These are phyloP conservation scores for Hypercompe scribonia DNA, from an alignment of 2,888 invertebrate species.

Conservation along the genomic window DNA sequence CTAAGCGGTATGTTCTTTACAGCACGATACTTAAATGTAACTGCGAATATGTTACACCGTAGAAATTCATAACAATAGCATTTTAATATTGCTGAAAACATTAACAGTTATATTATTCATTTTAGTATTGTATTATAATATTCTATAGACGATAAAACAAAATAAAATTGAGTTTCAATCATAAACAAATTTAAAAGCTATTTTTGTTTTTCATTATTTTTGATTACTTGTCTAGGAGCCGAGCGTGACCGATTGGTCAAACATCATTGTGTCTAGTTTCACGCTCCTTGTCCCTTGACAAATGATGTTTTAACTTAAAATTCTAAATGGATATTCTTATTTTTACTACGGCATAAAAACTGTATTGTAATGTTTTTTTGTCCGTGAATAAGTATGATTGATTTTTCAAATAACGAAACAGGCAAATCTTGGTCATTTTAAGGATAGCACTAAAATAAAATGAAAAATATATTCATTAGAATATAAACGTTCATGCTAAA, in stretches of 20 bases:
- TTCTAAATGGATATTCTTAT: conserved; percentile 43
- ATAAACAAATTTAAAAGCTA: conserved; percentile 3
- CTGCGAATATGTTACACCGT: background rate
- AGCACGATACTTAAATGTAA: background rate
- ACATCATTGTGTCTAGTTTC: conserved; percentile 68
- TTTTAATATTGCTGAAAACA: conserved; percentile 3
- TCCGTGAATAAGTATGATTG: conserved; percentile 32
- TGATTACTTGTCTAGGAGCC: conserved; percentile 55
- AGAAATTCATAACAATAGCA: background rate
- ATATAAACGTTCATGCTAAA: too few relatives aligned
- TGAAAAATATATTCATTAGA: too few relatives aligned
- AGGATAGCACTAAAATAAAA: conserved; percentile 32
- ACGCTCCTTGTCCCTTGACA: conserved; percentile 70
- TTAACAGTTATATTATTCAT: conserved; percentile 41
- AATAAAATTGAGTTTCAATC: conserved; percentile 44
- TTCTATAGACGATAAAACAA: conserved; percentile 44
- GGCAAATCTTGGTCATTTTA: conserved; percentile 24
- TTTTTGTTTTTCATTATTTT: conserved; percentile 42
- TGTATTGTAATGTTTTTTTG: conserved; percentile 27
- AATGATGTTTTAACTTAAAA: conserved; percentile 64
- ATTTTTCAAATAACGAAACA: conserved; percentile 33
- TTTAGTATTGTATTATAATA: conserved; percentile 39
- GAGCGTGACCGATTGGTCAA: conserved; percentile 66
- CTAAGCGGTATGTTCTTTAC: background rate
- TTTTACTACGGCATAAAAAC: conserved; percentile 36